A percentile compares a stretch with the other conserved stretches of the same genome.
Evolutionary conservation across 2,113 vertebrate species (phyloP).

Genomic region (Triplophysa rosa): DNA sequence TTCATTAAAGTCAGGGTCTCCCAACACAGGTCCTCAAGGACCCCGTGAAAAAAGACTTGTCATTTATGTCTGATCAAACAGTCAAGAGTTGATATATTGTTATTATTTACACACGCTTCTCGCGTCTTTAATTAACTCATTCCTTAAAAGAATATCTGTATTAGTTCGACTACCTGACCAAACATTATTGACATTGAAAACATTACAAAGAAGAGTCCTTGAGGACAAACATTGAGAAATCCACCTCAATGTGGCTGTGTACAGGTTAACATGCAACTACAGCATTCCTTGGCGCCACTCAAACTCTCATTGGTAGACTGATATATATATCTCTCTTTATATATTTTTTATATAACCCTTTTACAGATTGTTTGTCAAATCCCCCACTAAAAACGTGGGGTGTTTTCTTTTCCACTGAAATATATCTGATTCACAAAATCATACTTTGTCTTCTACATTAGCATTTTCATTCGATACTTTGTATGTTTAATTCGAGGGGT

Average conservation of each 20-base stretch:
- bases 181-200: constrained; percentile 57
- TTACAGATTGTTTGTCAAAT: constrained; percentile 58
- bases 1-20: constrained; percentile 67
- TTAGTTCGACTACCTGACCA: constrained; percentile 45
- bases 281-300: constrained; percentile 73
- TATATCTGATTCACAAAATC: constrained; percentile 64
- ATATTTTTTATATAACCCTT: constrained; percentile 53
- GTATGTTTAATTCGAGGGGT: constrained; percentile 58
- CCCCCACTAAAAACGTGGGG: constrained; percentile 61
- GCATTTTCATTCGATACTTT: constrained; percentile 49
- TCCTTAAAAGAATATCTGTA: constrained; percentile 17
- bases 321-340: constrained; percentile 47
- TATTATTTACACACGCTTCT: constrained; percentile 37
- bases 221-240: constrained; percentile 73
- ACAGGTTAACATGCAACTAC: constrained; percentile 78
- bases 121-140: not conserved
- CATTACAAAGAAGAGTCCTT: constrained; percentile 69
- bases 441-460: constrained; percentile 60
- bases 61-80: constrained; percentile 47
- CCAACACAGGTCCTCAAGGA: constrained; percentile 58
- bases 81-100: constrained; percentile 38
- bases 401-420: constrained; percentile 54
- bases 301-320: constrained; percentile 66
- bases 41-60: constrained; percentile 42
- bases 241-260: constrained; percentile 70